phyloP scores from a whole-genome alignment of 2,113 vertebrate species.

The Ictalurus punctatus region DNA sequence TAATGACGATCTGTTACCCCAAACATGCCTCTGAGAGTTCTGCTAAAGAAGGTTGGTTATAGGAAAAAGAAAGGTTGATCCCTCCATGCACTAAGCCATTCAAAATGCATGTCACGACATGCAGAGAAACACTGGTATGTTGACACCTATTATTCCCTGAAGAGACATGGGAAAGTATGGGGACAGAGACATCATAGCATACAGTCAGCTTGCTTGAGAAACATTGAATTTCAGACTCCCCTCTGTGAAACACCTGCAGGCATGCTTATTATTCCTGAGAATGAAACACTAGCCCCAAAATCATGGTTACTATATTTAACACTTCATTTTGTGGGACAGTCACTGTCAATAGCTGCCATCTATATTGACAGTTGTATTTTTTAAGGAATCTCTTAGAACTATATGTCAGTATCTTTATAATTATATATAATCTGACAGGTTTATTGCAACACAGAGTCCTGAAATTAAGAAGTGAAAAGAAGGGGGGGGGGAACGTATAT shows the following conservation, averaged over 20 bases:
- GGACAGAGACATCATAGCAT: constrained; percentile 10
- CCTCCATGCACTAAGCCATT: background rate
- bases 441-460: background rate
- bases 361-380: background rate
- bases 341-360: background rate
- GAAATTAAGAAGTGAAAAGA: background rate
- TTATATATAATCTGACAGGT: background rate
- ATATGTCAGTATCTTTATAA: background rate
- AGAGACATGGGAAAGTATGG: constrained; percentile 24
- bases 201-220: constrained; percentile 22
- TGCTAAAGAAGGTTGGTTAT: background rate
- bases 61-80: background rate
- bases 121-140: background rate
- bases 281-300: constrained; percentile 32
- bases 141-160: background rate
- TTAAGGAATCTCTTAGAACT: background rate
- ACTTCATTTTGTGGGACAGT: constrained; percentile 19
- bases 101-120: constrained; percentile 5
- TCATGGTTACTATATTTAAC: constrained; percentile 38
- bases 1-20: constrained; percentile 19
- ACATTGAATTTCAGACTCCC: constrained; percentile 22
- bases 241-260: constrained; percentile 49
- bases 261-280: constrained; percentile 38
- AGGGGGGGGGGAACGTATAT: too few species aligned
- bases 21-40: constrained; percentile 23